Evolutionary conservation across 2,888 invertebrate species (phyloP).

Genomic region (Ypsolopha sequella): DNA sequence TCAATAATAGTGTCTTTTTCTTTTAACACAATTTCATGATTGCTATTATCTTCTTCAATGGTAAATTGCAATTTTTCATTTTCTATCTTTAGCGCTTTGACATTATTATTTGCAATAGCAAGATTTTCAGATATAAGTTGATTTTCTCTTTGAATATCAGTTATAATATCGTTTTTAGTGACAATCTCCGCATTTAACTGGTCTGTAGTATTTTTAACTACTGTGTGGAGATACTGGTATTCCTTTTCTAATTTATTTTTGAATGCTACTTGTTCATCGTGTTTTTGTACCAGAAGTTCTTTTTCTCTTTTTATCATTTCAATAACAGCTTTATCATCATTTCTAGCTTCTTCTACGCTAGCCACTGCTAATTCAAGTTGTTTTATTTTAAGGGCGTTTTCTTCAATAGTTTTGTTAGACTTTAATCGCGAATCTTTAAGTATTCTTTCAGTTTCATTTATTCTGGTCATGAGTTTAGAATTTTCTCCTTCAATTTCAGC

Average conservation of each 20-base stretch:
- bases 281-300: neutral
- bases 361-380: neutral
- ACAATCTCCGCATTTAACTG: neutral
- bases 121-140: neutral
- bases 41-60: conserved; percentile 32
- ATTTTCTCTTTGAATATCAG: neutral
- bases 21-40: conserved; percentile 26
- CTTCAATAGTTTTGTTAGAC: conserved; percentile 16
- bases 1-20: conserved; percentile 32
- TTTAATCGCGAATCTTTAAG: neutral
- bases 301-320: conserved; percentile 24
- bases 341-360: neutral
- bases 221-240: neutral
- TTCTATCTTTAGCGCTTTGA: neutral
- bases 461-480: conserved; percentile 1
- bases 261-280: neutral
- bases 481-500: conserved; percentile 2
- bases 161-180: neutral
- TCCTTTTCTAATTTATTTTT: neutral
- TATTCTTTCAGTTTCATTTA: conserved; percentile 3
- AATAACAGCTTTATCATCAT: conserved; percentile 20
- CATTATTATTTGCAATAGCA: neutral
- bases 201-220: neutral
- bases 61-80: conserved; percentile 31
- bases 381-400: conserved; percentile 13